Percentiles rank a stretch among this genome's conserved stretches.
Evolutionary conservation across 1,140 invertebrate genomes (phyloP).

Genomic region (Aphelenchoides avenae): DNA sequence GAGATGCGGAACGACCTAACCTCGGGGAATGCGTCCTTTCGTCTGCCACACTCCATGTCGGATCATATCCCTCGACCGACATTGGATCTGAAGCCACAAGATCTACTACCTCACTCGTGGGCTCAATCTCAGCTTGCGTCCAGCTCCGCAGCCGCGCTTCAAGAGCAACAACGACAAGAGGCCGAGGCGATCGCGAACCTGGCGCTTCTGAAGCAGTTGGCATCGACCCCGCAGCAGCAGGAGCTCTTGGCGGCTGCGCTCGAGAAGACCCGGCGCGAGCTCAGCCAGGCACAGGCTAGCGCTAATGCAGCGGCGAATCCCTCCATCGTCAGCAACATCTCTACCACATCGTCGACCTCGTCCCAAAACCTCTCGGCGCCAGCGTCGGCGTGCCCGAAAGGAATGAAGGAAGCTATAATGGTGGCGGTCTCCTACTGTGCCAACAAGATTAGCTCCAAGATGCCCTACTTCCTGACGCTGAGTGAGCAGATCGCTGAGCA

Average conservation of each 20-base stretch:
- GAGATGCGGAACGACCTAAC: too few relatives aligned
- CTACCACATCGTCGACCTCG: background rate
- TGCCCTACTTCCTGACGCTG: conserved; percentile 39
- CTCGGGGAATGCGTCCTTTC: too few relatives aligned
- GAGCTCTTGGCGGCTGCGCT: conserved; percentile 2
- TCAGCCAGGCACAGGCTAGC: background rate
- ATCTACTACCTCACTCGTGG: too few relatives aligned
- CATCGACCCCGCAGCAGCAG: conserved; percentile 8
- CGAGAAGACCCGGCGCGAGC: background rate
- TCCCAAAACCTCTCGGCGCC: too few relatives aligned
- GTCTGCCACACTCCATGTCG: too few relatives aligned
- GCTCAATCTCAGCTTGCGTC: too few relatives aligned
- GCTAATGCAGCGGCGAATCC: background rate
- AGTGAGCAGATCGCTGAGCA: conserved; percentile 16
- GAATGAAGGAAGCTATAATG: conserved; percentile 35
- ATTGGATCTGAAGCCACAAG: too few relatives aligned
- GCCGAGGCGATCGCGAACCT: conserved; percentile 1
- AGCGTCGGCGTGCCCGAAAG: too few relatives aligned
- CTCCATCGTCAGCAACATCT: background rate
- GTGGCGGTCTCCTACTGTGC: conserved; percentile 32
- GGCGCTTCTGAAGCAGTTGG: background rate
- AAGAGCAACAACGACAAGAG: too few relatives aligned
- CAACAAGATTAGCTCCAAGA: conserved; percentile 22
- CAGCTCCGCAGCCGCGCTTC: too few relatives aligned
- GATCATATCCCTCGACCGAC: too few relatives aligned